Conservation (phyloP, 2,113 vertebrate species). For the Heterotilapia buettikoferi region DNA sequence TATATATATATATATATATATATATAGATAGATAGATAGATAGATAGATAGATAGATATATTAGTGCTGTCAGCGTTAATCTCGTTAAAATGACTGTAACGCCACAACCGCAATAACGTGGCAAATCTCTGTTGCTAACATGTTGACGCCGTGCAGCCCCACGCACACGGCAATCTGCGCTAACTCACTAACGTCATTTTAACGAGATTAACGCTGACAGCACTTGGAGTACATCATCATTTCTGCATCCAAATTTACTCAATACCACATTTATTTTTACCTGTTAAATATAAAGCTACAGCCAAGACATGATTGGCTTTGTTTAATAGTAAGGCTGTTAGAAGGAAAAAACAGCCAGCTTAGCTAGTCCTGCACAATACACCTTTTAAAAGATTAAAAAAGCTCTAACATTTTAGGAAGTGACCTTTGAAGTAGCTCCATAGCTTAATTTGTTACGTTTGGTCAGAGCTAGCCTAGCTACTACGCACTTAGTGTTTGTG, state of each 20-base stretch:
- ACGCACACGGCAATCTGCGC: accelerated
- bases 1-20: accelerated
- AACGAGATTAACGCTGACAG: not conserved
- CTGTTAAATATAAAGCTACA: not conserved
- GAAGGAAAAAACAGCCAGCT: not conserved
- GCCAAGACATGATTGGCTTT: not conserved
- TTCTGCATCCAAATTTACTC: not conserved
- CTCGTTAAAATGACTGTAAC: not conserved
- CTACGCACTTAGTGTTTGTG: not conserved
- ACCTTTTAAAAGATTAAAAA: not conserved
- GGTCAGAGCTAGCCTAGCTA: not conserved
- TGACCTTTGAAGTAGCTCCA: not conserved
- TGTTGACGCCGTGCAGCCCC: not conserved
- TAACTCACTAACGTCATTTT: not conserved
- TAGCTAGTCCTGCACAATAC: not conserved
- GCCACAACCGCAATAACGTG: not conserved
- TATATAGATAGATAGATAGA: no score
- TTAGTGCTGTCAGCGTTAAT: not conserved
- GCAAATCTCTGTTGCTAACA: not conserved
- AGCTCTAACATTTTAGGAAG: not conserved
- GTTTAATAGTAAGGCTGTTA: not conserved
- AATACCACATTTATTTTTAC: not conserved
- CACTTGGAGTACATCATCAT: not conserved
- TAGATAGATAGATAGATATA: no score
- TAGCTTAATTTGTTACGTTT: not conserved